Percentiles rank a stretch among this genome's conserved stretches.
These are phyloP conservation scores for Patagioenas fasciata DNA, from an alignment of 2,113 vertebrate species.

Conservation along the genomic window DNA sequence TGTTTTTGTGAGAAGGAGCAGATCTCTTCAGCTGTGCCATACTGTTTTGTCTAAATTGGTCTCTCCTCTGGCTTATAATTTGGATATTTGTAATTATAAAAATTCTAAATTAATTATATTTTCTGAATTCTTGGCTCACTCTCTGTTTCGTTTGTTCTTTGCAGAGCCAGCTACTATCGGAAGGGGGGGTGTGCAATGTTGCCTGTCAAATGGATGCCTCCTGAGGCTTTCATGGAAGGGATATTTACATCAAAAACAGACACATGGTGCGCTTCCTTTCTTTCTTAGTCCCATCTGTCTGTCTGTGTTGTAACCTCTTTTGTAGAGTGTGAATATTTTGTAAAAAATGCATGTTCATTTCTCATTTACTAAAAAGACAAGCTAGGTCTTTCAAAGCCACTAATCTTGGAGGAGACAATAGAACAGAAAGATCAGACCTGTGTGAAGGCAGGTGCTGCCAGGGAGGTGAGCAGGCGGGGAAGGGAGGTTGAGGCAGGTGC, in stretches of 20 bases:
- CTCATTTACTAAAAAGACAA: not conserved
- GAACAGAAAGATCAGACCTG: not conserved
- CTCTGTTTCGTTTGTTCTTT: not conserved
- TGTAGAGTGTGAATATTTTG: not conserved
- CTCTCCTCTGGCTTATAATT: not conserved
- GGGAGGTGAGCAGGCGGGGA: not conserved
- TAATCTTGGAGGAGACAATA: not conserved
- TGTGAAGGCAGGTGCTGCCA: not conserved
- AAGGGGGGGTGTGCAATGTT: constrained; percentile 98
- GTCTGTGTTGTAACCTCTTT: not conserved
- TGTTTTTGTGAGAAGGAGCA: not conserved
- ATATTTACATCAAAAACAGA: constrained; percentile 99
- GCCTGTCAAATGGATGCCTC: constrained; percentile 99
- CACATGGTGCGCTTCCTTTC: constrained; percentile 83
- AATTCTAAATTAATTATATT: not conserved
- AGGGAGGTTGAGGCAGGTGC: not conserved
- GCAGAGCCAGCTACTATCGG: constrained; percentile 96
- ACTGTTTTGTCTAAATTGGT: not conserved
- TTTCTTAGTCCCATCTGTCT: not conserved
- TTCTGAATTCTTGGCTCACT: not conserved
- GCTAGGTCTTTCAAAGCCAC: not conserved
- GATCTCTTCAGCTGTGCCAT: not conserved
- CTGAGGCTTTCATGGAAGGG: constrained; percentile 99
- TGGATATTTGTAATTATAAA: not conserved
- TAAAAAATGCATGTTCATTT: not conserved